phyloP scores from a whole-genome alignment of 2,888 invertebrate species.

The Tinea pellionella region DNA sequence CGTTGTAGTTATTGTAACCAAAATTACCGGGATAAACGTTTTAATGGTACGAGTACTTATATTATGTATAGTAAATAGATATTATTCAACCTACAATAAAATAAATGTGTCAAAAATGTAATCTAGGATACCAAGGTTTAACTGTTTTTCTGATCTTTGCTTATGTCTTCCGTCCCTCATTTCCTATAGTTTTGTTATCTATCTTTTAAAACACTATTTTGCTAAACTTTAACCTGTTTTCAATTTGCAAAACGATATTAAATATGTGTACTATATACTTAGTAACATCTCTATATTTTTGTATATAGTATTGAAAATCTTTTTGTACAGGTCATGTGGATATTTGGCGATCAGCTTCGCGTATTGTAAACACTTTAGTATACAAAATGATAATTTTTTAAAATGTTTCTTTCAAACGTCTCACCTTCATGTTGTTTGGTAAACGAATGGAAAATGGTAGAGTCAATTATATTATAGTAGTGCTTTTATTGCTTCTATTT shows the following conservation, averaged over 20 bases:
- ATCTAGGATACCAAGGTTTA: conserved; percentile 55
- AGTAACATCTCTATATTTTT: conserved; percentile 32
- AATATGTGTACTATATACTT: neutral
- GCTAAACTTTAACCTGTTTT: neutral
- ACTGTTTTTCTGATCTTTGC: conserved; percentile 30
- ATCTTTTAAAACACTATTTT: neutral
- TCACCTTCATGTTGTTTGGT: neutral
- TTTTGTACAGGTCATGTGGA: conserved; percentile 68
- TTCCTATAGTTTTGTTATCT: conserved; percentile 18
- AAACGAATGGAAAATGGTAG: conserved; percentile 4
- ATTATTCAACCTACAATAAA: neutral
- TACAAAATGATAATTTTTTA: neutral
- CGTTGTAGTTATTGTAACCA: conserved; percentile 1
- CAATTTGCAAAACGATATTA: neutral
- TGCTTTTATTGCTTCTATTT: neutral
- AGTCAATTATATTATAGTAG: neutral
- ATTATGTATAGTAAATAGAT: neutral
- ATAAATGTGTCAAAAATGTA: conserved; percentile 55
- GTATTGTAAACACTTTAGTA: conserved; percentile 25
- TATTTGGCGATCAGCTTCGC: conserved; percentile 67
- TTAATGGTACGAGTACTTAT: neutral
- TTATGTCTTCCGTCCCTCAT: conserved; percentile 64
- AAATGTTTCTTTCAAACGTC: no score
- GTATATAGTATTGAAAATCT: conserved; percentile 44
- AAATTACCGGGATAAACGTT: neutral